Conservation (phyloP, 2,113 vertebrate genomes). For the Mus spicilegus region DNA sequence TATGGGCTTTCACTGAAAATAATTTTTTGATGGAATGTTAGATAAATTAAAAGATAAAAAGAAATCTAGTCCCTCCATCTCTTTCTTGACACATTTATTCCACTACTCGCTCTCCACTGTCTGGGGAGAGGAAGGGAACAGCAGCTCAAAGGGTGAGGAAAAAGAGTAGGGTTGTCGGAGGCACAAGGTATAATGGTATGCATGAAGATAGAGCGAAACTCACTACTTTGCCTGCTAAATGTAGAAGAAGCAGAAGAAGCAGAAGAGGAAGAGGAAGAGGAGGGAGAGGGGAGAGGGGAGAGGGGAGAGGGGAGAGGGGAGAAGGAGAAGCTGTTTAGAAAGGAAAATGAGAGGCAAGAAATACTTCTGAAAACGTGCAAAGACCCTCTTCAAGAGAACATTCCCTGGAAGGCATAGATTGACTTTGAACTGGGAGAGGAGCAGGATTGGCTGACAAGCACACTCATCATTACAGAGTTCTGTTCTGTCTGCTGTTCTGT, state of each 20-base stretch:
- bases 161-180: neutral
- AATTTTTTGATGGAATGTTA: neutral
- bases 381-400: neutral
- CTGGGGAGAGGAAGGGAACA: neutral
- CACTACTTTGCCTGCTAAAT: neutral
- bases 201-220: neutral
- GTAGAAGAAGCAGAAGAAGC: too few species aligned
- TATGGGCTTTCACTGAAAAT: neutral
- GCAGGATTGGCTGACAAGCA: neutral
- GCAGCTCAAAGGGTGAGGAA: neutral
- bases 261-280: neutral
- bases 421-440: neutral
- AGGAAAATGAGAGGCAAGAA: neutral
- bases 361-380: neutral
- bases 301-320: too few species aligned
- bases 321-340: neutral
- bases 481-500: too few species aligned
- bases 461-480: neutral
- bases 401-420: neutral
- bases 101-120: neutral
- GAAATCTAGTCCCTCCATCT: neutral
- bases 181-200: neutral
- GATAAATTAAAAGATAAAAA: conserved; percentile 31
- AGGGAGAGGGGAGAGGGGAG: too few species aligned
- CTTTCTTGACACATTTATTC: neutral